Percentiles rank a stretch among this genome's conserved stretches.
Conservation (phyloP, 1,140 invertebrate genomes). For the Pararge aegeria region DNA sequence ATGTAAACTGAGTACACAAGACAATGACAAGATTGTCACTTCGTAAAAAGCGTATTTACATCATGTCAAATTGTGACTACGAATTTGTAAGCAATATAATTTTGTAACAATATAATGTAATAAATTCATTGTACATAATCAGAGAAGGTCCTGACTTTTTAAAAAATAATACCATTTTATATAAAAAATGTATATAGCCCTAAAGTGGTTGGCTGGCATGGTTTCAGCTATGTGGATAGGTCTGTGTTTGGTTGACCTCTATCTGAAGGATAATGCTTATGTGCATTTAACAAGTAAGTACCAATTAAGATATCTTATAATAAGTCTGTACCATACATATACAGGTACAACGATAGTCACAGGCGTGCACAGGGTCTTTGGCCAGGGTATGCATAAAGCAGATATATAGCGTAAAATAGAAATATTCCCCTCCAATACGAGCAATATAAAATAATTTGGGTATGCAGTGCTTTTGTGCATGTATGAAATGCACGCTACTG, state of each 20-base stretch:
- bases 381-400: no score
- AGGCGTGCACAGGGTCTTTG: no score
- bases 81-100: conserved; percentile 11
- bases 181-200: conserved; percentile 63
- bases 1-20: no score
- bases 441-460: no score
- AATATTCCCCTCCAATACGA: no score
- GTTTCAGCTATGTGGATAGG: conserved; percentile 52
- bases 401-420: no score
- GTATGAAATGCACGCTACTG: no score
- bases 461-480: no score
- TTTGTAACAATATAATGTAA: conserved; percentile 34
- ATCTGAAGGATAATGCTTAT: conserved; percentile 23
- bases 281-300: conserved; percentile 25
- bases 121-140: conserved; percentile 36
- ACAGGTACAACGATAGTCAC: no score
- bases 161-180: not conserved
- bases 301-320: no score
- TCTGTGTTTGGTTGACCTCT: conserved; percentile 47
- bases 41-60: conserved; percentile 4
- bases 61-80: conserved; percentile 42
- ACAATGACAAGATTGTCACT: not conserved
- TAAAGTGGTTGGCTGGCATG: conserved; percentile 60
- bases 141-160: not conserved
- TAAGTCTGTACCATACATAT: no score